Evolutionary conservation across 2,113 vertebrate genomes (phyloP), one percentile per base, ranked within the genome.

Genomic region (Salvelinus alpinus): DNA sequence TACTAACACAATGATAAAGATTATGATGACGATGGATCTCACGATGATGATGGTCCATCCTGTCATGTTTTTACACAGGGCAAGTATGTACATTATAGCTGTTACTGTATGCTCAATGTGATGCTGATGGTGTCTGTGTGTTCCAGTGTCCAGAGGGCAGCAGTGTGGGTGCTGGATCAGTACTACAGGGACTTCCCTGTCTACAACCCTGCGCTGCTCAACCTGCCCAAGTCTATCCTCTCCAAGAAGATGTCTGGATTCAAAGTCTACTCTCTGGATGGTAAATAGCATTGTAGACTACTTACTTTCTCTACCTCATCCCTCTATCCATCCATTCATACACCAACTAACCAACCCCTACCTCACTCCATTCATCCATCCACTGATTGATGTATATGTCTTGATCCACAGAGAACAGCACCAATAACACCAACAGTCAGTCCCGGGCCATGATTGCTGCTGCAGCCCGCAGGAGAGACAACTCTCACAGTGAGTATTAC

Each of bases 161-260:
- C 96, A 0, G 95, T 98, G 74, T 99, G 97, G 96, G 94, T 99
- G 85, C 88, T 99, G 92, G 96, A 99, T 89, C 96, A 95, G 24
- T 99, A 99, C 80, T 99, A 99, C 94, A 96, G 93, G 8, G 97
- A 99, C 82, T 98, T 99, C 90, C 92, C 97, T 0, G 96, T 99
- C 88, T 98, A 96, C 92, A 99, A 99, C 91, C 96, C 97, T 0
- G 97, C 97, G 74, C 92, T 98, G 72, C 94, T 97, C 85, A 99
- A 97, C 94, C 94, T 99, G 65, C 97, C 97, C 34, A 99, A 98
- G 87, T 97, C 97, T 77, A 96, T 98, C 90, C 94, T 98, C 60
- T 95, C 95, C 88, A 99, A 99, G 93, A 98, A 99, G 90, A 97
- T 96, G 95, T 97, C 96, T 3, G 97, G 96, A 31, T 99, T 99